phyloP scores from a whole-genome alignment of 2,113 vertebrate species.

The Emberiza fucata region DNA sequence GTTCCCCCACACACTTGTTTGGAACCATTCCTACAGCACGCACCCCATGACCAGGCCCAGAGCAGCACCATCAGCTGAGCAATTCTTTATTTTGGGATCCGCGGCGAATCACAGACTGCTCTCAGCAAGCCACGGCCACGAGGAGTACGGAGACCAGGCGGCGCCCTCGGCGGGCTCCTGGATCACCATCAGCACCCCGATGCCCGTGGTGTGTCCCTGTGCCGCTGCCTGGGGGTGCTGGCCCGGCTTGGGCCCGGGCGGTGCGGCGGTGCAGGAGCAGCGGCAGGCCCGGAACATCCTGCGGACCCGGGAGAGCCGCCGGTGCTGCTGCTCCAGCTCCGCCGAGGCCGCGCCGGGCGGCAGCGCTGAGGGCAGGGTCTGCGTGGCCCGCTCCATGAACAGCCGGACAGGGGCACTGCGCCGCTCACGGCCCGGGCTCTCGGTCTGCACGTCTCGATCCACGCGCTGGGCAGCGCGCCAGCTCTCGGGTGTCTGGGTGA shows the following conservation, averaged over 20 bases:
- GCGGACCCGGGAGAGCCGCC: not conserved
- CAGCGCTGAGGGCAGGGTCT: fast-evolving
- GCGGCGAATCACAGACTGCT: not conserved
- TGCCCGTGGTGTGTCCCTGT: fast-evolving
- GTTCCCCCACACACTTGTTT: not conserved
- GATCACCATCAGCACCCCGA: too few relatives aligned
- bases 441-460: not conserved
- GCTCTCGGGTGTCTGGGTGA: not conserved
- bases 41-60: not conserved
- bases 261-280: not conserved
- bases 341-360: fast-evolving
- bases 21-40: not conserved
- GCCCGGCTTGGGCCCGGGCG: not conserved
- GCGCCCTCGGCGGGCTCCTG: not conserved
- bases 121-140: not conserved
- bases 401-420: fast-evolving
- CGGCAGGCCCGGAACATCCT: not conserved
- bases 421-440: not conserved
- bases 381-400: not conserved
- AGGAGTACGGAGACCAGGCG: not conserved
- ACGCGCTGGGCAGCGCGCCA: fast-evolving
- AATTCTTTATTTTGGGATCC: not conserved
- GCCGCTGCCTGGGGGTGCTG: not conserved
- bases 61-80: not conserved
- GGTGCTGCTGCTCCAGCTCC: not conserved